phyloP scores from a whole-genome alignment of 1,140 invertebrate species.

The Trachymyrmex cornetzi region DNA sequence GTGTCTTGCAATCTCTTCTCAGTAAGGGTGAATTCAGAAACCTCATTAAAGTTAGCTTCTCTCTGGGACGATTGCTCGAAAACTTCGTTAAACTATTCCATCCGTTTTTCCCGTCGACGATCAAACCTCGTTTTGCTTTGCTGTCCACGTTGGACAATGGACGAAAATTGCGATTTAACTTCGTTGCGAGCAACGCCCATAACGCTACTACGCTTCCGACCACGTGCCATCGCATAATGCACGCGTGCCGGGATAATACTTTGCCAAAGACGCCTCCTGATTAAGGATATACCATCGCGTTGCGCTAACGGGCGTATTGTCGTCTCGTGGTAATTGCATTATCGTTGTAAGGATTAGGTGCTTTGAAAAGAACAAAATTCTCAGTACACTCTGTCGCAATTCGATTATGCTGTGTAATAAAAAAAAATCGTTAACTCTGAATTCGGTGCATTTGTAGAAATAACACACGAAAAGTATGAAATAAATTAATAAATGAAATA shows the following conservation, averaged over 20 bases:
- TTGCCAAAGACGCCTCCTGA: conserved; percentile 69
- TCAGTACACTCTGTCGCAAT: not conserved
- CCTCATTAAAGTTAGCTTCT: conserved; percentile 54
- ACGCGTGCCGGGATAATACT: conserved; percentile 73
- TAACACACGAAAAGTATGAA: not conserved
- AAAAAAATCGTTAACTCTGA: conserved; percentile 6
- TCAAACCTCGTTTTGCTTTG: conserved; percentile 45
- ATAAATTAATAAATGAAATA: not conserved
- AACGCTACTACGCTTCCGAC: conserved; percentile 65
- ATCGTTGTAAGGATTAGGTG: conserved; percentile 39
- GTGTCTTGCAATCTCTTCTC: not conserved
- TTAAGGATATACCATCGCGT: conserved; percentile 44
- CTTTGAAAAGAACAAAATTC: conserved; percentile 49
- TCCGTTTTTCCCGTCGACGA: conserved; percentile 28
- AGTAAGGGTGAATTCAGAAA: conserved; percentile 41
- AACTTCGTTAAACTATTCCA: conserved; percentile 47
- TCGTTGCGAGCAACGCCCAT: conserved; percentile 59
- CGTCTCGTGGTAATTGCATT: conserved; percentile 63
- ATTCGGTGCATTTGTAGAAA: not conserved
- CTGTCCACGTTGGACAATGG: conserved; percentile 59
- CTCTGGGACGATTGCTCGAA: conserved; percentile 42
- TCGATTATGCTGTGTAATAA: not conserved
- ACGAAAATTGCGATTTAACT: conserved; percentile 75
- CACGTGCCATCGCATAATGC: conserved; percentile 75
- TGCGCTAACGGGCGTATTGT: conserved; percentile 68